Conservation (phyloP, 2,888 invertebrate genomes). For the Dromius quadrimaculatus region DNA sequence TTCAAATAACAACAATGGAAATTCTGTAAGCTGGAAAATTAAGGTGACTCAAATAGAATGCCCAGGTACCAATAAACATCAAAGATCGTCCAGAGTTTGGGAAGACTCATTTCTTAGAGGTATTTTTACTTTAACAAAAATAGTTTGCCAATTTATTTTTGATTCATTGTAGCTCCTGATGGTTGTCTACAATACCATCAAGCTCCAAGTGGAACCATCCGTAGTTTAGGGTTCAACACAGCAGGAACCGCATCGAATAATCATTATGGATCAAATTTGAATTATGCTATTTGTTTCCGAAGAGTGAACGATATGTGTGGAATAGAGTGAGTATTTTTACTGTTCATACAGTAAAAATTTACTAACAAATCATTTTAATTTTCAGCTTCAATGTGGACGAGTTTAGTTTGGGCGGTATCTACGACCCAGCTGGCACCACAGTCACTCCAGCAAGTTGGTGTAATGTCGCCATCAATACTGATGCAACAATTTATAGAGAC, state of each 20-base stretch:
- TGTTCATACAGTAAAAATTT: background rate
- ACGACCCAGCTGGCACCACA: conserved; percentile 1
- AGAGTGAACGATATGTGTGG: conserved; percentile 61
- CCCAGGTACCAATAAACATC: conserved; percentile 58
- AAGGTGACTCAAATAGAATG: conserved; percentile 75
- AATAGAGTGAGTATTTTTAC: conserved; percentile 57
- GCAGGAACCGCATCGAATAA: conserved; percentile 16
- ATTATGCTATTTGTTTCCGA: conserved; percentile 76
- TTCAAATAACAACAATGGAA: conserved; percentile 73
- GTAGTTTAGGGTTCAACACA: conserved; percentile 71
- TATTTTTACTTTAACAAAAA: conserved; percentile 43
- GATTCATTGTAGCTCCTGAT: conserved; percentile 72
- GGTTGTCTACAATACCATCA: conserved; percentile 78
- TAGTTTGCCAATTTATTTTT: conserved; percentile 34
- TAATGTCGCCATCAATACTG: background rate
- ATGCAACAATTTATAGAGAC: conserved; percentile 46
- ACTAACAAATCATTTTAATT: conserved; percentile 31
- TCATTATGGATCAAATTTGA: conserved; percentile 70
- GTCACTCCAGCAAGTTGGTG: too few species aligned
- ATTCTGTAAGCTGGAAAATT: conserved; percentile 69
- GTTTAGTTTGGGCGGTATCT: conserved; percentile 31
- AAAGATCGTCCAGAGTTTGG: conserved; percentile 51
- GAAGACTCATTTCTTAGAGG: conserved; percentile 59
- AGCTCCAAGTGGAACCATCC: conserved; percentile 70
- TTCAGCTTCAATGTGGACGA: conserved; percentile 57